phyloP scores from a whole-genome alignment of 2,797 vertebrate genomes.

The Nannoperca obscura region DNA sequence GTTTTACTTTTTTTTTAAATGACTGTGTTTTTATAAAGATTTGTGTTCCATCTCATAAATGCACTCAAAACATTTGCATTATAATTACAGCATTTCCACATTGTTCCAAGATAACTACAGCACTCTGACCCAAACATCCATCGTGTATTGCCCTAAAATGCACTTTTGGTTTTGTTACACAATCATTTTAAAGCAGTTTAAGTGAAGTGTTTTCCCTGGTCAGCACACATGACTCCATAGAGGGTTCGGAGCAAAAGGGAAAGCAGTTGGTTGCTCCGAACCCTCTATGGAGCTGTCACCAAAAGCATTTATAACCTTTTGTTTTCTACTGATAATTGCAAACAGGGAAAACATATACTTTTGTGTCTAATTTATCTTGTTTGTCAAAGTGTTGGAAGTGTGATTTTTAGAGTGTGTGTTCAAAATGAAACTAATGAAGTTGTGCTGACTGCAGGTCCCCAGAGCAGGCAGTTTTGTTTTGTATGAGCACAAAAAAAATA shows the following conservation, averaged over 20 bases:
- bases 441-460: constrained; percentile 35
- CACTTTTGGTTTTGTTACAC: constrained; percentile 15
- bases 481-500: constrained; percentile 5
- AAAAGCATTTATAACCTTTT: not conserved
- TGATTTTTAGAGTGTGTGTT: constrained; percentile 22
- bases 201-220: constrained; percentile 26
- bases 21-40: constrained; percentile 4
- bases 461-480: constrained; percentile 22
- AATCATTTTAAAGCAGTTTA: constrained; percentile 30
- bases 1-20: constrained; percentile 31
- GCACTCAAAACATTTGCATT: constrained; percentile 52
- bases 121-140: constrained; percentile 33
- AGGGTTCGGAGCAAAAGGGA: not conserved
- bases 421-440: constrained; percentile 31
- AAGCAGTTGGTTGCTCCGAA: not conserved
- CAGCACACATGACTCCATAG: constrained; percentile 1
- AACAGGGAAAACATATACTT: not conserved
- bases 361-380: constrained; percentile 33
- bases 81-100: constrained; percentile 56
- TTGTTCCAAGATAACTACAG: constrained; percentile 54
- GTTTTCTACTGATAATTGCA: constrained; percentile 27
- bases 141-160: constrained; percentile 1
- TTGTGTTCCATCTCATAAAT: constrained; percentile 26
- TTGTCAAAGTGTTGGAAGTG: constrained; percentile 22
- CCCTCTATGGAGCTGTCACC: not conserved